Percentiles rank a stretch among this genome's conserved stretches.
Evolutionary conservation across 2,888 invertebrate genomes (phyloP).

Genomic region (Oscheius sp.): DNA sequence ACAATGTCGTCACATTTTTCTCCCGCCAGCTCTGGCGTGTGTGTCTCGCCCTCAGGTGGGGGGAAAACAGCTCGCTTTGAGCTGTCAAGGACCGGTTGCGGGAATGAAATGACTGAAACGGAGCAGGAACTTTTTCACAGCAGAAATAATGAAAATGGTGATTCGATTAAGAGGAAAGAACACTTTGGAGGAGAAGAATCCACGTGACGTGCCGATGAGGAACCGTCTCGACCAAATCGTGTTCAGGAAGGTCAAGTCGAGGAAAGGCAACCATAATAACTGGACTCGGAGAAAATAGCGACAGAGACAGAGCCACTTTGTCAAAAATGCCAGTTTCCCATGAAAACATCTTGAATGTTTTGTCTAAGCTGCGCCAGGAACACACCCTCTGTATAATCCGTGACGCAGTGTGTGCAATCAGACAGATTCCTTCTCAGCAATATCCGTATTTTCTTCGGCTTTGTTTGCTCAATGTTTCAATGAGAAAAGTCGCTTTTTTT

Average conservation of each 20-base stretch:
- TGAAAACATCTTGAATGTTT: too few species aligned
- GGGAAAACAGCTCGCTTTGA: slow-evolving; percentile 35
- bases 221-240: neutral
- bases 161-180: neutral
- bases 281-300: too few species aligned
- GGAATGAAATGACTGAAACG: neutral
- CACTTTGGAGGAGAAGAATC: neutral
- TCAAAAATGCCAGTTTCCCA: too few species aligned
- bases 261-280: neutral
- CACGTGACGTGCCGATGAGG: too few species aligned
- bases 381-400: too few species aligned
- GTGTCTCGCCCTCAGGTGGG: slow-evolving; percentile 13
- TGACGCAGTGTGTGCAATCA: too few species aligned
- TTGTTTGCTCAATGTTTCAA: too few species aligned
- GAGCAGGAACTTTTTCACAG: neutral
- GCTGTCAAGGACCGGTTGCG: slow-evolving; percentile 36
- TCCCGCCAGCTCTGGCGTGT: slow-evolving; percentile 17
- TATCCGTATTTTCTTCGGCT: too few species aligned
- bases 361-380: too few species aligned
- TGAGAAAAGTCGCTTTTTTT: too few species aligned
- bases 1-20: slow-evolving; percentile 12
- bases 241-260: neutral
- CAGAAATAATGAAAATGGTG: slow-evolving; percentile 1
- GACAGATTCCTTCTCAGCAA: too few species aligned
- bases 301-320: too few species aligned